Percentiles rank a stretch among this genome's conserved stretches.
phyloP scores from a whole-genome alignment of 2,113 vertebrate species.

The Talpa occidentalis region DNA sequence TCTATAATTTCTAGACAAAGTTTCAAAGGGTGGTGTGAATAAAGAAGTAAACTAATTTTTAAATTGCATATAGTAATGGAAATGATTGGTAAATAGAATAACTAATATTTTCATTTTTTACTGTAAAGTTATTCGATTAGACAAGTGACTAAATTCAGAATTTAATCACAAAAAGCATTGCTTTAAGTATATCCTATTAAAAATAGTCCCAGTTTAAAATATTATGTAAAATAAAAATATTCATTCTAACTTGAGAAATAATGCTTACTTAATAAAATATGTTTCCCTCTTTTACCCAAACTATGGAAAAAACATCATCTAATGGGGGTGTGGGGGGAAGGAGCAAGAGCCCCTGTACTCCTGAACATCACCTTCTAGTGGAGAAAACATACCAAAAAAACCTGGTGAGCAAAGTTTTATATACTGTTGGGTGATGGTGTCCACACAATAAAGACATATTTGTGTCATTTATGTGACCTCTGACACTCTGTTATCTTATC shows the following conservation, averaged over 20 bases:
- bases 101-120: neutral
- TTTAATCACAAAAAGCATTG: neutral
- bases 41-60: neutral
- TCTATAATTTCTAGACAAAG: neutral
- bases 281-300: neutral
- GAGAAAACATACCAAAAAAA: neutral
- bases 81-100: neutral
- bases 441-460: neutral
- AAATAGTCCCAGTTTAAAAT: slow-evolving; percentile 25
- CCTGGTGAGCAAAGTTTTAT: neutral
- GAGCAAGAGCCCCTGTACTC: neutral
- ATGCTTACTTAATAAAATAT: neutral
- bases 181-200: slow-evolving; percentile 20
- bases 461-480: neutral
- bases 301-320: neutral
- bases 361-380: neutral
- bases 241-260: neutral
- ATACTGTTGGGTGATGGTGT: neutral
- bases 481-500: neutral
- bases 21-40: neutral
- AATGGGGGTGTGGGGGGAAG: neutral
- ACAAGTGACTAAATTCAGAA: neutral
- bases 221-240: slow-evolving; percentile 47
- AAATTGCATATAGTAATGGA: neutral
- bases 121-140: neutral